Base-by-base conservation (phyloP, 2,113 vertebrate species). In the Bujurquina vittata region DNA sequence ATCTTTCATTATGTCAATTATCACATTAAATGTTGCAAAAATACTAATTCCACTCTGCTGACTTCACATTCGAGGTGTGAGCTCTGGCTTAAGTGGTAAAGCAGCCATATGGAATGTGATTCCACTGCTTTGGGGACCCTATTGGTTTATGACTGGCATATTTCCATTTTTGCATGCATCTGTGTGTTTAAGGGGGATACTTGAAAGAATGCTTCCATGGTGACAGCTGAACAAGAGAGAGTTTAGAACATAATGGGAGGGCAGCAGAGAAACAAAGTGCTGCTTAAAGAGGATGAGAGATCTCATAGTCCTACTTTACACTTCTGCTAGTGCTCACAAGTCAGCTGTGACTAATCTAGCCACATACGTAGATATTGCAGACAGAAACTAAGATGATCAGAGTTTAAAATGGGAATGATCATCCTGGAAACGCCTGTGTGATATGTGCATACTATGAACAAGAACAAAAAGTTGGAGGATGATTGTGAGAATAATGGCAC, bases 41-140 rank as follows among this genome's bases (percentile, higher is more conserved):
- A 79, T 20, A 55, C 60, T 43, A 84, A 75, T 84, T 31, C 33
- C 77, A 80, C 58, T 85, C 76, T 52, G 62, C 59, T 75, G 82
- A 88, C 81, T 89, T 86, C 58, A 79, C 60, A 89, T 84, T 89
- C 69, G 80, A 89, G 67, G 84, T 84, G 90, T 81, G 90, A 93
- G 87, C 86, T 49, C 80, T 74, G 80, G 88, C 84, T 10, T 57
- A 83, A 93, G 94, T 85, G 86, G 84, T 78, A 83, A 91, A 89
- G 89, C 80, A 87, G 87, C 67, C 65, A 56, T 63, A 81, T 69
- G 22, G 67, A 86, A 90, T 79, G 74, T 6, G 40, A 12, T 82
- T 6, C 33, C 33, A 62, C 69, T 62, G 49, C 80, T 87, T 88
- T 26, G 76, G 87, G 65, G 62, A 65, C 76, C 77, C 33, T 7